phyloP scores from a whole-genome alignment of 1,140 invertebrate genomes.

The Meloidogyne exigua region DNA sequence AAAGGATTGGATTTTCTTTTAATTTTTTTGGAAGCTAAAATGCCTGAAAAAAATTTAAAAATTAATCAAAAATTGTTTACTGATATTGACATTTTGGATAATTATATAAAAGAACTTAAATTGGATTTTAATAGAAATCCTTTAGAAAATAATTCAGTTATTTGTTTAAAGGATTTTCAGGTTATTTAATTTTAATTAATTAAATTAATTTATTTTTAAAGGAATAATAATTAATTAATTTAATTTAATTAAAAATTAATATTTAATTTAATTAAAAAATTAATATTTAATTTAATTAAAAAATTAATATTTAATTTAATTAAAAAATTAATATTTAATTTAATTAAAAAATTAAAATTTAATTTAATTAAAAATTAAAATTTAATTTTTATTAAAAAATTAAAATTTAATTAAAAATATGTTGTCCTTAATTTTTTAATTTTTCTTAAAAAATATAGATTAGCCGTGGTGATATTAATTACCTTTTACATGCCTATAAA shows the following conservation, averaged over 20 bases:
- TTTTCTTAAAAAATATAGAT: constrained; percentile 22
- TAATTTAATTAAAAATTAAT: too few relatives aligned
- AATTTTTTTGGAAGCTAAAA: constrained; percentile 35
- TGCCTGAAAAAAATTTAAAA: background rate
- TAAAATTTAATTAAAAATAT: too few relatives aligned
- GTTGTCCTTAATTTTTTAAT: too few relatives aligned
- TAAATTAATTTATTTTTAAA: too few relatives aligned
- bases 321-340: too few relatives aligned
- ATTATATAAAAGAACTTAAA: background rate
- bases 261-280: too few relatives aligned
- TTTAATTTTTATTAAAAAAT: too few relatives aligned
- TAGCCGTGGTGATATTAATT: constrained; percentile 36
- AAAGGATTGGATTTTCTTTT: constrained; percentile 35
- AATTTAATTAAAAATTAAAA: too few relatives aligned
- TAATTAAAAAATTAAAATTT: too few relatives aligned
- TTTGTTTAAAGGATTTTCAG: background rate
- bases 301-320: too few relatives aligned
- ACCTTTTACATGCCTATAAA: constrained; percentile 46
- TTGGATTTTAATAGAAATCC: background rate
- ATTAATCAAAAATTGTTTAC: background rate
- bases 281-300: too few relatives aligned
- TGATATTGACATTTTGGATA: background rate
- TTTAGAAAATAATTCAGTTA: background rate
- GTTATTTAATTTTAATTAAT: constrained; percentile 7
- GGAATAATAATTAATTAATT: too few relatives aligned